These are phyloP conservation scores for Chiloscyllium punctatum DNA, from an alignment of 2,797 vertebrate species.

Conservation along the genomic window DNA sequence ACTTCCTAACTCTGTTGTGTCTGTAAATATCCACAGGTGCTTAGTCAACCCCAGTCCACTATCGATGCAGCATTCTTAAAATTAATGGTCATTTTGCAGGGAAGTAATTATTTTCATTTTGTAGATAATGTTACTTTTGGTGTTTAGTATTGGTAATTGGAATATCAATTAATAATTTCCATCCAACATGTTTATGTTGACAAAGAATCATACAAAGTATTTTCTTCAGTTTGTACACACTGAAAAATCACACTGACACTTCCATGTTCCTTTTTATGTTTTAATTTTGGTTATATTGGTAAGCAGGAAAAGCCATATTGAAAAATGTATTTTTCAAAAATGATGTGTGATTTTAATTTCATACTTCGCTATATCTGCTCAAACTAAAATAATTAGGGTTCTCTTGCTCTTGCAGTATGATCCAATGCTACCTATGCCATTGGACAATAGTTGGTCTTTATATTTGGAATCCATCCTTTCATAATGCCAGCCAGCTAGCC, in stretches of 20 bases:
- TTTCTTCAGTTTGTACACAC: neutral
- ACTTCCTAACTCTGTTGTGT: constrained; percentile 99
- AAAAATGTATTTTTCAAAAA: neutral
- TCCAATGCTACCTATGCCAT: neutral
- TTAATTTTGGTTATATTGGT: neutral
- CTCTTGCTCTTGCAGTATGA: neutral
- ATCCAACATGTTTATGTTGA: neutral
- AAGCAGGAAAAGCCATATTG: neutral
- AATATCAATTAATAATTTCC: neutral
- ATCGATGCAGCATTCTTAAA: neutral
- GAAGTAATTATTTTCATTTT: neutral
- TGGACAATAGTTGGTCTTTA: neutral
- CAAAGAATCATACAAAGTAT: neutral
- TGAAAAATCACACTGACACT: neutral
- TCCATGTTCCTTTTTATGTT: neutral
- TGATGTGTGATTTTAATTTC: neutral
- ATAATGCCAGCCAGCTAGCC: neutral
- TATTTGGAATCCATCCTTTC: neutral
- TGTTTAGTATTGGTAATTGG: neutral
- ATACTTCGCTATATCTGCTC: neutral
- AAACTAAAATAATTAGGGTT: neutral
- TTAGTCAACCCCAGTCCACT: neutral
- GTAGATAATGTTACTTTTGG: neutral
- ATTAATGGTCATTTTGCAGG: neutral
- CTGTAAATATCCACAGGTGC: constrained; percentile 49